These are phyloP conservation scores for Dioctria linearis DNA, from an alignment of 2,888 invertebrate species.

Conservation along the genomic window DNA sequence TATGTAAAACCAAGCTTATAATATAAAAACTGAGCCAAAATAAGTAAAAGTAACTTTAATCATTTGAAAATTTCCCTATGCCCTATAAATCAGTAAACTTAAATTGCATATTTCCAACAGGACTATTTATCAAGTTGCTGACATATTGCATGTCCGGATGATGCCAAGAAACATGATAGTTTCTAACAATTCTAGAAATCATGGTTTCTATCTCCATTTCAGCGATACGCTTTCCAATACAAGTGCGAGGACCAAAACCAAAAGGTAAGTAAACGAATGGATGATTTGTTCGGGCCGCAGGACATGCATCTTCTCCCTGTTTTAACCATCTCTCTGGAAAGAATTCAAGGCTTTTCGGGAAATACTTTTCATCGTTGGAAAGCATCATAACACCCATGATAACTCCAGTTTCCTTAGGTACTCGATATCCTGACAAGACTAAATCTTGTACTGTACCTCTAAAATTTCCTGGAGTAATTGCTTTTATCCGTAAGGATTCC, in stretches of 20 bases:
- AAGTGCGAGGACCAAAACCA: constrained; percentile 80
- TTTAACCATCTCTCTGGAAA: constrained; percentile 84
- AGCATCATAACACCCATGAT: constrained; percentile 81
- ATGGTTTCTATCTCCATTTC: constrained; percentile 79
- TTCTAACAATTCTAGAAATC: constrained; percentile 68
- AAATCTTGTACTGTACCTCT: constrained; percentile 75
- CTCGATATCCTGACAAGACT: constrained; percentile 76
- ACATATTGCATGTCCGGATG: constrained; percentile 63
- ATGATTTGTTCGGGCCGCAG: constrained; percentile 57
- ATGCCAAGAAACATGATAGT: constrained; percentile 66
- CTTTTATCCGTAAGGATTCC: constrained; percentile 78
- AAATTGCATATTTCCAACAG: constrained; percentile 68
- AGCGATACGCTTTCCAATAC: constrained; percentile 82
- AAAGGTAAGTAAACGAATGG: constrained; percentile 74
- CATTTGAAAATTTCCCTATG: background rate
- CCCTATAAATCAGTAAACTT: constrained; percentile 63
- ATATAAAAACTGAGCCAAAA: background rate
- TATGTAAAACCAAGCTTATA: too few species aligned
- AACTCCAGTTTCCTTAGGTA: constrained; percentile 80
- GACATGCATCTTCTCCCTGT: constrained; percentile 55
- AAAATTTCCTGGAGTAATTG: constrained; percentile 76
- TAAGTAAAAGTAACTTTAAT: background rate
- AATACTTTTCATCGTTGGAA: constrained; percentile 76
- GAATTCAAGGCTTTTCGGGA: constrained; percentile 76
- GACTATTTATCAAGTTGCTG: constrained; percentile 66